Conservation (phyloP, 1,140 invertebrate species). For the Paraescarpia echinospica region DNA sequence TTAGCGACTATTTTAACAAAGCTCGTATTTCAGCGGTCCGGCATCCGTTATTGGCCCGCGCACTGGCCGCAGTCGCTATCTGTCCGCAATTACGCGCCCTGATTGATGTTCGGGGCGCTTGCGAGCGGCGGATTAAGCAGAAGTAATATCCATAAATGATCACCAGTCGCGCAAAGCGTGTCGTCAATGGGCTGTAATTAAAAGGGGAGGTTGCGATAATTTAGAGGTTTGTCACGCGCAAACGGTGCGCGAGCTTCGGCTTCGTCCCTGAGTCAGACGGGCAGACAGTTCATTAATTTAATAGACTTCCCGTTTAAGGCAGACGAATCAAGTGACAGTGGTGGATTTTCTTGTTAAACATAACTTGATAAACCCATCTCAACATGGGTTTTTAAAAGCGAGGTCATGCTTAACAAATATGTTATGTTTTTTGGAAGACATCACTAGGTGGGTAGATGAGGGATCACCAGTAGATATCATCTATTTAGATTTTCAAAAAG, state of each 20-base stretch:
- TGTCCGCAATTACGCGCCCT: neutral
- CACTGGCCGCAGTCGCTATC: neutral
- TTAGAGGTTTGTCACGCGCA: neutral
- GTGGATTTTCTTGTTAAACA: too few species aligned
- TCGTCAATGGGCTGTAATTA: neutral
- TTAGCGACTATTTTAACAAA: neutral
- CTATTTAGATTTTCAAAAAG: too few species aligned
- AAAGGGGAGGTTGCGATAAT: slow-evolving; percentile 4
- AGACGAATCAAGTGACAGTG: too few species aligned
- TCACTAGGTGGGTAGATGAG: too few species aligned
- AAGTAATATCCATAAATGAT: neutral
- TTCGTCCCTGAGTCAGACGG: neutral
- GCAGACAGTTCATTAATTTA: too few species aligned
- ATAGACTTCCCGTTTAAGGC: too few species aligned
- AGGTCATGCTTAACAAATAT: too few species aligned
- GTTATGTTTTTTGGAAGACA: too few species aligned
- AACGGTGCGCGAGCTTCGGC: neutral
- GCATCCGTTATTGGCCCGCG: neutral
- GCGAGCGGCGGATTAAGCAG: neutral
- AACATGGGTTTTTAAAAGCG: too few species aligned
- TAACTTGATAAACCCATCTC: too few species aligned
- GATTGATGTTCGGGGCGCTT: neutral
- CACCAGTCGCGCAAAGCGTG: neutral
- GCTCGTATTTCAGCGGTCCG: neutral
- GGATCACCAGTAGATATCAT: too few species aligned